A percentile compares a stretch with the other conserved stretches of the same genome.
phyloP scores from a whole-genome alignment of 1,140 invertebrate species.

The Drosophila burlai region DNA sequence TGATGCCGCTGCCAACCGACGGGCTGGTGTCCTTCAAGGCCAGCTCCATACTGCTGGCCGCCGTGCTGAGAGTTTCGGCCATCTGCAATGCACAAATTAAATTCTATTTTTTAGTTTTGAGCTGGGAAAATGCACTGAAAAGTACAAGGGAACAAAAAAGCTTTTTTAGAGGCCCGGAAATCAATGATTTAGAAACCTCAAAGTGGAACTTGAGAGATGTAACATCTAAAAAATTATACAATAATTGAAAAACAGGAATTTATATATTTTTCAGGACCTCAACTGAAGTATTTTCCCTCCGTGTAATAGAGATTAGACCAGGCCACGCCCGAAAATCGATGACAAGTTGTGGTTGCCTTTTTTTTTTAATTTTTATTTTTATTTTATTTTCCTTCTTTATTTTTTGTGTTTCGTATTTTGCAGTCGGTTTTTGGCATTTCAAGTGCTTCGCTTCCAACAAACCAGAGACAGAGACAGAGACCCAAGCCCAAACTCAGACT shows the following conservation, averaged over 20 bases:
- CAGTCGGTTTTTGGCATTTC: constrained; percentile 61
- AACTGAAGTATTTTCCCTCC: not conserved
- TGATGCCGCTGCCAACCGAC: constrained; percentile 51
- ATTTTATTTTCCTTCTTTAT: constrained; percentile 1
- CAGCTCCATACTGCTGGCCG: constrained; percentile 73
- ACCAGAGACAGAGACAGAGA: constrained; percentile 7
- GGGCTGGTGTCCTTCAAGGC: constrained; percentile 69
- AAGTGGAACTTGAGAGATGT: too few relatives aligned
- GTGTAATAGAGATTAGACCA: constrained; percentile 26
- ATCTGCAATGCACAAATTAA: constrained; percentile 42
- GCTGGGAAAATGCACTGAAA: not conserved
- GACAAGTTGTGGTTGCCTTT: constrained; percentile 35
- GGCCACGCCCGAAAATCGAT: constrained; percentile 56
- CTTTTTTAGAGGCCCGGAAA: too few relatives aligned
- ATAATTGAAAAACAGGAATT: too few relatives aligned
- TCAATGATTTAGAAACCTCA: too few relatives aligned
- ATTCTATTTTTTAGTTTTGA: not conserved
- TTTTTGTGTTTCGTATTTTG: constrained; percentile 11
- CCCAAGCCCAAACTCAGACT: constrained; percentile 53
- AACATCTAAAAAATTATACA: too few relatives aligned
- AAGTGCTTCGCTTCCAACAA: constrained; percentile 61
- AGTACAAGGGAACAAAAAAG: not conserved
- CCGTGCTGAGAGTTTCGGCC: constrained; percentile 79
- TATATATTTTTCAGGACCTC: not conserved
- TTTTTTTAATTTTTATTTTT: constrained; percentile 13